Evolutionary conservation across 2,888 invertebrate genomes (phyloP).

Genomic region (Hypsopygia costalis): DNA sequence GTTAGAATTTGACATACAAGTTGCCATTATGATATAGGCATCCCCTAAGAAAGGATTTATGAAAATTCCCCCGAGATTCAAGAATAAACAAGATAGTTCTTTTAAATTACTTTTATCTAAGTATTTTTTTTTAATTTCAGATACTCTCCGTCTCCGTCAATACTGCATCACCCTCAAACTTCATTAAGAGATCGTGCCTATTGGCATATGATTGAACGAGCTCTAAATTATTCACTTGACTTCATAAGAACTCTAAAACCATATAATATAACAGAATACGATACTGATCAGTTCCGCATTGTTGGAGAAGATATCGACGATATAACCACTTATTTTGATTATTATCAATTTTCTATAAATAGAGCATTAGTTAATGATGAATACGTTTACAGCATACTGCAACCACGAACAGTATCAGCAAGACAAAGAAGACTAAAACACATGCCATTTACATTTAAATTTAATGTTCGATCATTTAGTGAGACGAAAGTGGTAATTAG

Average conservation of each 20-base stretch:
- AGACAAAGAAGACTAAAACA: conserved; percentile 58
- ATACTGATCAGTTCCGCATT: conserved; percentile 44
- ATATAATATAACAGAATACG: conserved; percentile 43
- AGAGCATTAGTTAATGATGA: conserved; percentile 34
- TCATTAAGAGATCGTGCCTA: conserved; percentile 59
- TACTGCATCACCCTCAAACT: conserved; percentile 63
- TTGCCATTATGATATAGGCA: no score
- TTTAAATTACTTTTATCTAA: no score
- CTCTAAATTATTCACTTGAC: conserved; percentile 51
- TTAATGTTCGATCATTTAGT: conserved; percentile 44
- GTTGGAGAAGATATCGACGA: conserved; percentile 38
- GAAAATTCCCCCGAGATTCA: no score
- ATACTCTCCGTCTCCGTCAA: conserved; percentile 63
- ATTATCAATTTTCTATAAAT: conserved; percentile 49
- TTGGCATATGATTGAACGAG: conserved; percentile 52
- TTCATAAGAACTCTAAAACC: conserved; percentile 46
- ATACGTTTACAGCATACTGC: conserved; percentile 20
- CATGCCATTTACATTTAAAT: conserved; percentile 44
- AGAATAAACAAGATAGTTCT: no score
- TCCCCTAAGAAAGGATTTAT: no score
- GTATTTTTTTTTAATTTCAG: conserved; percentile 39
- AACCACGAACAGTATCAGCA: conserved; percentile 35
- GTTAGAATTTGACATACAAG: no score
- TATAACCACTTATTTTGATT: conserved; percentile 52
- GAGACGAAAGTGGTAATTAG: conserved; percentile 43